These are phyloP conservation scores for Heliconius erato DNA, from an alignment of 2,888 invertebrate genomes.

Conservation along the genomic window DNA sequence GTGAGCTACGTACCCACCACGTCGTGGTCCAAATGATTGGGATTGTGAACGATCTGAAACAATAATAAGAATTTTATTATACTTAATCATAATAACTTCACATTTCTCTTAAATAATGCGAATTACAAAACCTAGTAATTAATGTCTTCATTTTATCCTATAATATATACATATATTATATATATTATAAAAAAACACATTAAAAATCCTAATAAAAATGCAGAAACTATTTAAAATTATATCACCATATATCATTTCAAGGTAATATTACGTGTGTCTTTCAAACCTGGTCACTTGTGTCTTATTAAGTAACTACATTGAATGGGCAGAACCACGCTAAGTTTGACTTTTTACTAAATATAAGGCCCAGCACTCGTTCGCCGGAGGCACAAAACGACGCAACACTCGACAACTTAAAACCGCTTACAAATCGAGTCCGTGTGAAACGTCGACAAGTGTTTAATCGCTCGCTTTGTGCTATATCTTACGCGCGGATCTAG, in stretches of 20 bases:
- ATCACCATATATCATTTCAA: slow-evolving; percentile 6
- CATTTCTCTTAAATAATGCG: no score
- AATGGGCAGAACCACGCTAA: slow-evolving; percentile 16
- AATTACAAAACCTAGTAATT: no score
- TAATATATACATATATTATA: no score
- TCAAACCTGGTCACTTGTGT: slow-evolving; percentile 15
- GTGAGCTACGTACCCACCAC: slow-evolving; percentile 71
- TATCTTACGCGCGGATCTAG: slow-evolving; percentile 52
- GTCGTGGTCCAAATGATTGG: slow-evolving; percentile 73
- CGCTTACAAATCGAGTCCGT: slow-evolving; percentile 53
- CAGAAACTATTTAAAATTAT: slow-evolving; percentile 7
- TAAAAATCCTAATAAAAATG: neutral
- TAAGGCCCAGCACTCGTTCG: slow-evolving; percentile 33
- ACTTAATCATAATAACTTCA: neutral
- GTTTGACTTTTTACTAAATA: slow-evolving; percentile 39
- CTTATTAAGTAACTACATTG: slow-evolving; percentile 24
- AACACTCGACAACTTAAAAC: slow-evolving; percentile 64
- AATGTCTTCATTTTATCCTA: no score
- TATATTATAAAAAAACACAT: neutral
- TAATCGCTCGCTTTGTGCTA: slow-evolving; percentile 77
- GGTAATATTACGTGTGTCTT: slow-evolving; percentile 3
- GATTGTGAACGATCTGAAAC: slow-evolving; percentile 72
- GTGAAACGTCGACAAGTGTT: slow-evolving; percentile 63
- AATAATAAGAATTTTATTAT: slow-evolving; percentile 52
- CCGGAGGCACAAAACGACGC: slow-evolving; percentile 57